phyloP scores from a whole-genome alignment of 2,797 vertebrate genomes.

The Leucoraja ocellata region DNA sequence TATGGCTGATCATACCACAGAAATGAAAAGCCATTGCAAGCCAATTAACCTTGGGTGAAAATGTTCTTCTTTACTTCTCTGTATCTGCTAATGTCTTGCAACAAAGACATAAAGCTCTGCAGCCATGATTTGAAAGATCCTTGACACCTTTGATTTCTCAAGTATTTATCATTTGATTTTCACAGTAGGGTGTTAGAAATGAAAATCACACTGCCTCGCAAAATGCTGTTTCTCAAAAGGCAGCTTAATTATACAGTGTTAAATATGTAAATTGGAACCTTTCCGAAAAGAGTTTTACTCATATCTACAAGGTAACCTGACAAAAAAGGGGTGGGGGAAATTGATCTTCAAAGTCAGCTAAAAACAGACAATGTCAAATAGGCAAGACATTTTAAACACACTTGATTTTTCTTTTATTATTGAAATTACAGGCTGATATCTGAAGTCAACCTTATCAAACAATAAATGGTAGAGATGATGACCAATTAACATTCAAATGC shows the following conservation, averaged over 20 bases:
- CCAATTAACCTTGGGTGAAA: not conserved
- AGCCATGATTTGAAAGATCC: not conserved
- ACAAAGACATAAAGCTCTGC: not conserved
- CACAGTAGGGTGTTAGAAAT: not conserved
- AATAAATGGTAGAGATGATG: not conserved
- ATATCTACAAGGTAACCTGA: not conserved
- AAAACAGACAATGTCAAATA: not conserved
- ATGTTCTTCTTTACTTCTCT: not conserved
- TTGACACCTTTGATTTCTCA: not conserved
- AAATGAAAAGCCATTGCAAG: not conserved
- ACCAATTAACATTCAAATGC: not conserved
- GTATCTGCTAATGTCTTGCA: not conserved
- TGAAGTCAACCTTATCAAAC: not conserved
- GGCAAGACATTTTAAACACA: not conserved
- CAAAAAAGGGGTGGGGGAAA: not conserved
- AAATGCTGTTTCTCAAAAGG: not conserved
- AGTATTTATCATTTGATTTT: slow-evolving; percentile 31
- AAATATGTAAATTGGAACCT: slow-evolving; percentile 11
- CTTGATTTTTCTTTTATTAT: not conserved
- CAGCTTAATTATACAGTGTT: slow-evolving; percentile 11
- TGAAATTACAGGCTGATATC: not conserved
- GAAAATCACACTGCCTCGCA: slow-evolving; percentile 3
- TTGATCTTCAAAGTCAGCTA: not conserved
- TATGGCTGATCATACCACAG: not conserved
- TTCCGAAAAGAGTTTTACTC: not conserved